A percentile compares a stretch with the other conserved stretches of the same genome.
Evolutionary conservation across 2,888 invertebrate genomes (phyloP).

Genomic region (Habroteleia sp.): DNA sequence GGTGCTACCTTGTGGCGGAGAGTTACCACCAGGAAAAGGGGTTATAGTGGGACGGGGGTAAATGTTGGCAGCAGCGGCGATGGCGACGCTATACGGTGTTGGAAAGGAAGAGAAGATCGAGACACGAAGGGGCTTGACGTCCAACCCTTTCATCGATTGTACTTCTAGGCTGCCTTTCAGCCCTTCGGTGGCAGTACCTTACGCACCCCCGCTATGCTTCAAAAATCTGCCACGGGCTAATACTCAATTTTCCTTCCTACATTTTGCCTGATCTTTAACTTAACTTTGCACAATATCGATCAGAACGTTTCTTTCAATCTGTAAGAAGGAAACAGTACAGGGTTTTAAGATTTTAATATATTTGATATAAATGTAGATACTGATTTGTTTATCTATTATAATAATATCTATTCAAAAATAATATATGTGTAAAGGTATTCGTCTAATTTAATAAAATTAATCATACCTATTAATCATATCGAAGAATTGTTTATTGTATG

Average conservation of each 20-base stretch:
- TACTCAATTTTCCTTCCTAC: slow-evolving; percentile 72
- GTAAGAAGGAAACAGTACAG: no score
- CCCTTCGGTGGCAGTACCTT: slow-evolving; percentile 70
- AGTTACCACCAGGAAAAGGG: slow-evolving; percentile 76
- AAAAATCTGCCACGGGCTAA: slow-evolving; percentile 76
- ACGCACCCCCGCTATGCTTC: slow-evolving; percentile 59
- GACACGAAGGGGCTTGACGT: slow-evolving; percentile 80
- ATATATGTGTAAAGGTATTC: no score
- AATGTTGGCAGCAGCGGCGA: slow-evolving; percentile 67
- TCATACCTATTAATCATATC: no score
- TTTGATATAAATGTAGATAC: no score
- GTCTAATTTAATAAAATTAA: no score
- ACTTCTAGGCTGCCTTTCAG: slow-evolving; percentile 74
- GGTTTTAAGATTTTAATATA: no score
- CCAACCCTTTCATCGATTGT: slow-evolving; percentile 81
- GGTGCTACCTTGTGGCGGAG: slow-evolving; percentile 81
- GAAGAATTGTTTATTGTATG: no score
- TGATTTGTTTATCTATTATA: no score
- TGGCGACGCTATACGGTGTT: slow-evolving; percentile 68
- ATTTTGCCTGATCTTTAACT: slow-evolving; percentile 41
- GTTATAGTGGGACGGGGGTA: slow-evolving; percentile 67
- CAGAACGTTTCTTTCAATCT: slow-evolving; percentile 11
- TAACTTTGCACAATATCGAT: slow-evolving; percentile 40
- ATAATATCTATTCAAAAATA: no score
- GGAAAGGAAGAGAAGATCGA: slow-evolving; percentile 78